Base-by-base conservation (phyloP, 1,140 invertebrate genomes). In the Drosophila bipectinata region DNA sequence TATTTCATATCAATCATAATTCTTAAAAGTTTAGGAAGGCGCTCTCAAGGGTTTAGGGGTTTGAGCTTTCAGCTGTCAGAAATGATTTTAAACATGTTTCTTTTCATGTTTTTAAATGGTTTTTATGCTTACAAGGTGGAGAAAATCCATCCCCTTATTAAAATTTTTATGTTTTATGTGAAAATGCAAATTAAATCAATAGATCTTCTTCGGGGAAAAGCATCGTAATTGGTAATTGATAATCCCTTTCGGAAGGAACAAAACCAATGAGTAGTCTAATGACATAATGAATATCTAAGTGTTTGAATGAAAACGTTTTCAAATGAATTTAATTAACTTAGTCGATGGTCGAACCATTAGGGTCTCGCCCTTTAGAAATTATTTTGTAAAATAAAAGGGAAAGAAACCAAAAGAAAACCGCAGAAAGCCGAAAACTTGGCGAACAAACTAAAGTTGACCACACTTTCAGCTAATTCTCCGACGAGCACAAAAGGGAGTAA, bases 391-490 rank as follows among this genome's bases (percentile, higher is more conserved):
- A 45, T 4, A 47, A 18, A n/a, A 28, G 6, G 44, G 30, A 51
- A 53, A 34, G 34, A 32, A 41, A 5, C 63, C 61, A 14, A 67
- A 61, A 72, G 51, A n/a, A 56, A 37, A 62, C 57, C 53, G 53
- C 47, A 62, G 56, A 47, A 34, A 39, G 41, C 79, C 44, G 14
- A 32, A 55, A 80, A 85, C 62, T 77, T 85, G 71, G 56, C 44
- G 34, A 44, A 30, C 39, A 57, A 63, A 76, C 71, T 54, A 68
- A 51, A 64, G 47, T 47, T 71, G 45, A 84, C 80, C 80, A 68
- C 81, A 80, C 63, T 85, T 77, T 77, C 47, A 79, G 81, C 67
- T 73, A 85, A 80, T 84, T 80, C 64, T 30, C 44, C 47, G 10
- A 49, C 39, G n/a, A 49, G 30, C 54, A 75, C 48, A 74, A 66